A percentile compares a stretch with the other conserved stretches of the same genome.
phyloP scores from a whole-genome alignment of 2,888 invertebrate genomes.

The Yponomeuta evonymella region DNA sequence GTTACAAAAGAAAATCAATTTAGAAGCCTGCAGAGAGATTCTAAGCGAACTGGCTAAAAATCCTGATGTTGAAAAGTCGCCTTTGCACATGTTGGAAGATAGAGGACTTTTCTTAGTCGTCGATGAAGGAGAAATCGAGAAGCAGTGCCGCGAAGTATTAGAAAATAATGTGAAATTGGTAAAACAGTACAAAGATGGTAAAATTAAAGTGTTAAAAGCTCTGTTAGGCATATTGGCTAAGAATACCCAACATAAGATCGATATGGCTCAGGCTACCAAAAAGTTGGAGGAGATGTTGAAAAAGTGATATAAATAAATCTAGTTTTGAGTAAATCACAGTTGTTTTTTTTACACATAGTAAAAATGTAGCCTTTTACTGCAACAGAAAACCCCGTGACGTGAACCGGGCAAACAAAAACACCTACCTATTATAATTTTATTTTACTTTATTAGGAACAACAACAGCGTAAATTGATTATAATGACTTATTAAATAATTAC shows the following conservation, averaged over 20 bases:
- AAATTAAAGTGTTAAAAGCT: conserved; percentile 80
- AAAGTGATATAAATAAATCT: conserved; percentile 43
- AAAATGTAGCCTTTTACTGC: too few relatives aligned
- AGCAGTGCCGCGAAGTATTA: conserved; percentile 78
- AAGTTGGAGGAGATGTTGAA: conserved; percentile 79
- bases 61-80: conserved; percentile 36
- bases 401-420: too few relatives aligned
- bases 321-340: conserved; percentile 3
- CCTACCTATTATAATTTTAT: too few relatives aligned
- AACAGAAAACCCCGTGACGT: too few relatives aligned
- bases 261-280: conserved; percentile 79
- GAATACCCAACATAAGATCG: conserved; percentile 77
- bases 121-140: conserved; percentile 74
- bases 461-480: too few relatives aligned
- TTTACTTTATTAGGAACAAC: too few relatives aligned
- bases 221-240: conserved; percentile 78
- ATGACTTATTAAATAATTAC: too few relatives aligned
- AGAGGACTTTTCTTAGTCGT: conserved; percentile 80
- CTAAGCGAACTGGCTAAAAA: conserved; percentile 49
- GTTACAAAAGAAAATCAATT: conserved; percentile 77
- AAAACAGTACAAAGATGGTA: conserved; percentile 80
- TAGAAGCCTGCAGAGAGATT: conserved; percentile 68
- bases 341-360: not conserved
- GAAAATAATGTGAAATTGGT: conserved; percentile 80
- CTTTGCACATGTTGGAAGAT: conserved; percentile 72